These are phyloP conservation scores for Eufriesea mexicana DNA, from an alignment of 1,140 invertebrate genomes.

Conservation along the genomic window DNA sequence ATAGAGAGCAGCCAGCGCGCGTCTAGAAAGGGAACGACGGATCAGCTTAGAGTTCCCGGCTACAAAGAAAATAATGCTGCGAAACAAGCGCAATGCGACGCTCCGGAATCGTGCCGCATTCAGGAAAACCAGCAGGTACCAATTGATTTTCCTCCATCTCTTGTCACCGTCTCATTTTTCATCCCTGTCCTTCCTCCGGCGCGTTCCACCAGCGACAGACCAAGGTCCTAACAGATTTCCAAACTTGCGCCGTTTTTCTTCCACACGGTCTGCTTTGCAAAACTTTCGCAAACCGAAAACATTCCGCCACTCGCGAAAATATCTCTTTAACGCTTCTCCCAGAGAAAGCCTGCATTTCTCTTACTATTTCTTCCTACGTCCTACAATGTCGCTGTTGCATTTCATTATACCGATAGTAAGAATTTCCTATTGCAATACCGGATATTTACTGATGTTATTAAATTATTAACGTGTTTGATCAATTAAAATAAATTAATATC, in stretches of 20 bases:
- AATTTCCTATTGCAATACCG: no score
- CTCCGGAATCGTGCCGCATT: slow-evolving; percentile 10
- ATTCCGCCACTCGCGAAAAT: no score
- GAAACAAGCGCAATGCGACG: slow-evolving; percentile 34
- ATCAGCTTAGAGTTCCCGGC: slow-evolving; percentile 5
- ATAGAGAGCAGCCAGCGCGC: slow-evolving; percentile 18
- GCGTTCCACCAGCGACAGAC: not conserved
- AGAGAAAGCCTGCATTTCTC: no score
- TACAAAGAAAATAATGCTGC: slow-evolving; percentile 28
- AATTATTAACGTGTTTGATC: no score
- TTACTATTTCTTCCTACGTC: no score
- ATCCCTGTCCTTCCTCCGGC: not conserved
- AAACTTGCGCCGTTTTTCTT: not conserved
- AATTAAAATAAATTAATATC: no score
- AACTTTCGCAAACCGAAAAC: not conserved
- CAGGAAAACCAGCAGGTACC: slow-evolving; percentile 44
- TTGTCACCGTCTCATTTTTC: slow-evolving; percentile 34
- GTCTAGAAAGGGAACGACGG: slow-evolving; percentile 44
- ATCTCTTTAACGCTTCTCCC: no score
- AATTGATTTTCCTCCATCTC: slow-evolving; percentile 54
- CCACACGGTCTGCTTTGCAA: no score
- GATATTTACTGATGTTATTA: no score
- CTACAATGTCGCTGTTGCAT: no score
- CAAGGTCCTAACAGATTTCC: not conserved
- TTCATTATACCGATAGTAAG: no score